A percentile compares a stretch with the other conserved stretches of the same genome.
These are phyloP conservation scores for Chionis minor DNA, from an alignment of 2,113 vertebrate genomes.

Conservation along the genomic window DNA sequence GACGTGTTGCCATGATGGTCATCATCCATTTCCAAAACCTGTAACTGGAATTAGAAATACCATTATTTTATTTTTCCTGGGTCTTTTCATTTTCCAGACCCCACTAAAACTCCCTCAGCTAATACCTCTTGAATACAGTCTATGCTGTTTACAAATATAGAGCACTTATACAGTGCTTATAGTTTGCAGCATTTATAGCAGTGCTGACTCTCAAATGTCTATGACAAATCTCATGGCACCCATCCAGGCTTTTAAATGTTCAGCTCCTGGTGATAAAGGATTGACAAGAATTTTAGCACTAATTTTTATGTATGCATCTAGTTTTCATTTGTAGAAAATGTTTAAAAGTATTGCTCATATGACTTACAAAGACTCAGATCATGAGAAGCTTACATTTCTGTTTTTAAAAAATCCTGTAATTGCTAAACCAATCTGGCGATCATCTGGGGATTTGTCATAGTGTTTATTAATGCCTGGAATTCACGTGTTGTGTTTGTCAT, in stretches of 20 bases:
- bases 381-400: neutral
- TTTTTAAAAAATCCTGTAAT: neutral
- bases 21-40: neutral
- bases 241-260: neutral
- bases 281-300: neutral
- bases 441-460: neutral
- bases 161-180: neutral
- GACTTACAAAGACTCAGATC: neutral
- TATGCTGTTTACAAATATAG: neutral
- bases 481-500: neutral
- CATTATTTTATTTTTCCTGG: neutral
- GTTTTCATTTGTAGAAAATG: neutral
- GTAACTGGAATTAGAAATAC: neutral
- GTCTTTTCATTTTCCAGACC: neutral
- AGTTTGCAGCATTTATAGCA: neutral
- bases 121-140: neutral
- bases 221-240: conserved; percentile 1
- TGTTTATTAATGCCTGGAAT: neutral
- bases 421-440: neutral
- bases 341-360: neutral
- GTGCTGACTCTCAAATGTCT: conserved; percentile 5
- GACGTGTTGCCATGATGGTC: neutral
- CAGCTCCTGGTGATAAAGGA: neutral
- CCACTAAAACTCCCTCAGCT: neutral
- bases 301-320: neutral